Conservation (phyloP, 2,797 vertebrate species). For the Xiphophorus birchmanni region DNA sequence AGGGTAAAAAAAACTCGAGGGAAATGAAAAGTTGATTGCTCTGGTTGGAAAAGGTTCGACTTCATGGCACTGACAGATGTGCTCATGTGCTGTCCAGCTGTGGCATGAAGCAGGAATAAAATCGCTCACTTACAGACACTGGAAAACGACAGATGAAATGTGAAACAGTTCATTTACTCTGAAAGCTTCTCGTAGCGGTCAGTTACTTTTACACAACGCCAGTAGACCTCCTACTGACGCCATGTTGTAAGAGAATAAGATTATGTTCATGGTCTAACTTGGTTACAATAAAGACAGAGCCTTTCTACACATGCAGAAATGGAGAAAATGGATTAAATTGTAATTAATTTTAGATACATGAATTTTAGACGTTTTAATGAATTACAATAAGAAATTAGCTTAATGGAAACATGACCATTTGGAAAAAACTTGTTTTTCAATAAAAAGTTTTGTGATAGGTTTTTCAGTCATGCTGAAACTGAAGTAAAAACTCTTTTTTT, state of each 20-base stretch:
- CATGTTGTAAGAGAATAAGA: not conserved
- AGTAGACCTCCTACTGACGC: not conserved
- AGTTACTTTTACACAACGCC: not conserved
- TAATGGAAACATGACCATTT: too few relatives aligned
- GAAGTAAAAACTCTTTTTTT: too few relatives aligned
- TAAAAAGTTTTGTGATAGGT: too few relatives aligned
- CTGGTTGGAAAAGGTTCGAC: conserved; percentile 65
- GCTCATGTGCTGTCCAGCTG: conserved; percentile 74
- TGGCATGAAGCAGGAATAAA: conserved; percentile 47
- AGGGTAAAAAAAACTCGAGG: conserved; percentile 29
- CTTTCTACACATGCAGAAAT: not conserved
- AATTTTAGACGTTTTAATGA: too few relatives aligned
- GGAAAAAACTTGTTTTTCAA: too few relatives aligned
- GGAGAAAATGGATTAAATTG: not conserved
- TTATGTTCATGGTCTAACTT: not conserved
- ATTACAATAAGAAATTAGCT: too few relatives aligned
- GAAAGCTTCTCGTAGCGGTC: conserved; percentile 12
- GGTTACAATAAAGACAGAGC: not conserved
- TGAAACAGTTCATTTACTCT: conserved; percentile 46
- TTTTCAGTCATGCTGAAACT: too few relatives aligned
- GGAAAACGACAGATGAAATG: conserved; percentile 37
- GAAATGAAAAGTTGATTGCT: conserved; percentile 63
- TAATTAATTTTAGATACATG: too few relatives aligned
- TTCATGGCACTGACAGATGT: conserved; percentile 72
- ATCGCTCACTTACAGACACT: conserved; percentile 14